Conservation (phyloP, 2,113 vertebrate genomes). For the Larimichthys polyactis region DNA sequence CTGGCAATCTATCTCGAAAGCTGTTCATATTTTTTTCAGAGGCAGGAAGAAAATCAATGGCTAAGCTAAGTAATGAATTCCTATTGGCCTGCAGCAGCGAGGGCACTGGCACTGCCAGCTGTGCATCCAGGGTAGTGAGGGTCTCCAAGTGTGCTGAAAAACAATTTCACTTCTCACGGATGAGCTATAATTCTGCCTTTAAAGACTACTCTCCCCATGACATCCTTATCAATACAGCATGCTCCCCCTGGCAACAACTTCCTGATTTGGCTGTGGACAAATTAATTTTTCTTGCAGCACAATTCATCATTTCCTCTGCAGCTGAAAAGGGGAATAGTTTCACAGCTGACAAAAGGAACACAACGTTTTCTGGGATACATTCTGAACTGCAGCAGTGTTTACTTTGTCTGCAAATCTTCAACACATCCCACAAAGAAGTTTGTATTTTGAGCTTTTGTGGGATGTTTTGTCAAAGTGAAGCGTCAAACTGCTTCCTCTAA, state of each 20-base stretch:
- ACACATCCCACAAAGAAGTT: neutral
- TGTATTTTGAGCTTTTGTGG: neutral
- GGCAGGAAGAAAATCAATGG: conserved; percentile 67
- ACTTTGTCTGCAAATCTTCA: neutral
- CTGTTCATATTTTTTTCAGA: conserved; percentile 56
- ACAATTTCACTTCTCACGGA: conserved; percentile 51
- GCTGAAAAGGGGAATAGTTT: conserved; percentile 18
- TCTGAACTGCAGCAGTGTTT: conserved; percentile 1
- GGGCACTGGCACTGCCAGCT: conserved; percentile 56
- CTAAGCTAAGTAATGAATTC: conserved; percentile 67
- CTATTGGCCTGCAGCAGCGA: conserved; percentile 48
- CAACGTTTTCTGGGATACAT: neutral
- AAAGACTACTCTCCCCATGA: conserved; percentile 32
- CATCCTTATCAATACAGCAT: conserved; percentile 56
- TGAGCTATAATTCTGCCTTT: conserved; percentile 61
- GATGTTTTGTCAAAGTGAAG: neutral
- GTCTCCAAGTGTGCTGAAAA: conserved; percentile 51
- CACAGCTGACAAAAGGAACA: conserved; percentile 26
- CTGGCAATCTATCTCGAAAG: conserved; percentile 62
- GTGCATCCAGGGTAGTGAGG: conserved; percentile 38
- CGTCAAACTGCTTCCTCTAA: neutral
- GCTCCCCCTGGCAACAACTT: conserved; percentile 9
- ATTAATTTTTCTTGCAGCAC: conserved; percentile 29
- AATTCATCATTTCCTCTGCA: conserved; percentile 38
- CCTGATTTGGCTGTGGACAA: conserved; percentile 41